Evolutionary conservation across 2,888 invertebrate species (phyloP), one percentile per base, ranked within the genome.

Genomic region (Poecilus cupreus): DNA sequence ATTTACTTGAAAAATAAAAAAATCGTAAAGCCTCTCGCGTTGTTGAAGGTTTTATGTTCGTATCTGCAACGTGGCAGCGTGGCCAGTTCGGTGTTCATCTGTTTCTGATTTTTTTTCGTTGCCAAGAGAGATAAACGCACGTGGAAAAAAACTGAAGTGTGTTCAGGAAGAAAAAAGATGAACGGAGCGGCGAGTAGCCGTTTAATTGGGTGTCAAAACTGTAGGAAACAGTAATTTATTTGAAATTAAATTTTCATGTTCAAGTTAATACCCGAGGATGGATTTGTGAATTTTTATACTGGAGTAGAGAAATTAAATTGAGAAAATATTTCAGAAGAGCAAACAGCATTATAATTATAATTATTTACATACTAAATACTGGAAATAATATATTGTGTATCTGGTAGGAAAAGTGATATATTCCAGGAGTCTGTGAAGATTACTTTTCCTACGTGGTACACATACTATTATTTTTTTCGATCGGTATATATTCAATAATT

Each of bases 1-100:
- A 68, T 68, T 68, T 68, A 68, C 64, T 68, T 68, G 64, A 68
- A 68, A 68, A 68, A 68, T 68, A 68, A 68, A 68, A 64, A 68
- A 68, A 68, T 18, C 64, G 32, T 68, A 68, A 68, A 68, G 64
- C 64, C 16, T 32, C 16, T 32, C 16, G 2, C 37, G 32, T 11
- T 68, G 64, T 37, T 68, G 64, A 68, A 68, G 32, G 64, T 32
- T 68, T 68, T 68, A 37, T 68, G 37, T 68, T 13, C 37, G 37
- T 32, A 68, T 68, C 37, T 37, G 18, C 37, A 20, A 54, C 22
- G 4, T 32, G 32, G 8, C 18, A 6, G 18, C 51, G 51, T 51
- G 51, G 51, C 18, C 18, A 68, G 37, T 18, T 32, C 37, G 37
- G 18, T 18, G 37, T 68, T 68, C 64, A 68, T 68, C 64, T 68